Conservation (phyloP, 2,113 vertebrate genomes). For the Phainopepla nitens region DNA sequence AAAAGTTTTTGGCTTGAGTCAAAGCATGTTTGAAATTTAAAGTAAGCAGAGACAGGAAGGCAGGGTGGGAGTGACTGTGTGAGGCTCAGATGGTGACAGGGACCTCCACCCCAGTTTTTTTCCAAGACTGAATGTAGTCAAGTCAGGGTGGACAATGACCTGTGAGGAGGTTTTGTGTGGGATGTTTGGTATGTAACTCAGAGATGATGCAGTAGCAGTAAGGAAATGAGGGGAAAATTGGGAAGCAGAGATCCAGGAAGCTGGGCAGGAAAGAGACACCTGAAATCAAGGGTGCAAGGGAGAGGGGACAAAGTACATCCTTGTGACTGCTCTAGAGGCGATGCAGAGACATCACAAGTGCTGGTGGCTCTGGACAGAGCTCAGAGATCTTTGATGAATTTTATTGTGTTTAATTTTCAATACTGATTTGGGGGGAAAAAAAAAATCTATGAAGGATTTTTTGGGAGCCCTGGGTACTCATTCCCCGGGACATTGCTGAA, state of each 20-base stretch:
- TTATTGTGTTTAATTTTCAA: neutral
- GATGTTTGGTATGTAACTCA: neutral
- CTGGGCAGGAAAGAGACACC: neutral
- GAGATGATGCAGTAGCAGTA: neutral
- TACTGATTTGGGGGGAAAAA: neutral
- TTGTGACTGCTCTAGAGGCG: neutral
- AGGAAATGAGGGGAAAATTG: neutral
- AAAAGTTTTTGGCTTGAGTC: neutral
- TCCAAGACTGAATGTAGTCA: neutral
- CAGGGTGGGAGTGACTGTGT: neutral
- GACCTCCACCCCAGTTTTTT: neutral
- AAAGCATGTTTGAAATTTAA: neutral
- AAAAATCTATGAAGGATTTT: neutral
- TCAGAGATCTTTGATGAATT: neutral
- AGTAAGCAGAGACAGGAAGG: neutral
- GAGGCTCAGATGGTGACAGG: accelerated
- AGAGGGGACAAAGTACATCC: neutral
- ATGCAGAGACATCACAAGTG: neutral
- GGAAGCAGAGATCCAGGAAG: neutral
- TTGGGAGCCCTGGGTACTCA: neutral
- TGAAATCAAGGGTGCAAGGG: neutral
- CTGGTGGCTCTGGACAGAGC: neutral
- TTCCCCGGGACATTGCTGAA: neutral
- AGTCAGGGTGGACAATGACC: neutral
- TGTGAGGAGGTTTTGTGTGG: neutral